Evolutionary conservation across 2,797 vertebrate species (phyloP).

Genomic region (Melanotaenia trifasciata): DNA sequence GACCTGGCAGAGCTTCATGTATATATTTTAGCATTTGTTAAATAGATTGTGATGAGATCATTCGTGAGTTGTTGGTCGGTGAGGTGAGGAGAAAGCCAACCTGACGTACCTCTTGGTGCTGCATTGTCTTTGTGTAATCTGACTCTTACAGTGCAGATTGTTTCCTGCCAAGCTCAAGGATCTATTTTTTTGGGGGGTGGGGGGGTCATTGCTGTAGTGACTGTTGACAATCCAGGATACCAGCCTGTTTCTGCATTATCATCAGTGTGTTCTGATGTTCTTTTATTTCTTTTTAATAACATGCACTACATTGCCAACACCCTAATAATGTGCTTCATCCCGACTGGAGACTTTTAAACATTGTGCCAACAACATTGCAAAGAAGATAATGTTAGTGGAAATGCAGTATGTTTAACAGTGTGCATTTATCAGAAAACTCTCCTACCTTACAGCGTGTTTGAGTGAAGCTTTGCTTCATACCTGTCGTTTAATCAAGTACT

Average conservation of each 20-base stretch:
- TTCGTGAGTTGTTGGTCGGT: not conserved
- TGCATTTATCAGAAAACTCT: constrained; percentile 42
- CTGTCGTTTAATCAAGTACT: constrained; percentile 61
- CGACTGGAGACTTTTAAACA: constrained; percentile 48
- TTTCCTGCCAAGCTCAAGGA: constrained; percentile 3
- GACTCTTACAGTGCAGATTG: constrained; percentile 11
- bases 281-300: constrained; percentile 53
- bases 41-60: constrained; percentile 2
- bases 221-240: constrained; percentile 62
- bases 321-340: constrained; percentile 34
- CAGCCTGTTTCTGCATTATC: constrained; percentile 17
- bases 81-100: not conserved
- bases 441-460: constrained; percentile 46
- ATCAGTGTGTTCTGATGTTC: constrained; percentile 5
- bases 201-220: constrained; percentile 10
- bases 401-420: constrained; percentile 46
- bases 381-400: constrained; percentile 36
- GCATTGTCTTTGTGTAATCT: constrained; percentile 3
- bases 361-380: constrained; percentile 72
- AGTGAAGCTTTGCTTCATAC: constrained; percentile 49
- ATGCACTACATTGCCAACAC: constrained; percentile 75
- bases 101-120: not conserved
- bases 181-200: not conserved
- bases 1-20: constrained; percentile 4
- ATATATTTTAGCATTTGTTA: constrained; percentile 26